phyloP scores from a whole-genome alignment of 2,113 vertebrate genomes.

The Asarcornis scutulata region DNA sequence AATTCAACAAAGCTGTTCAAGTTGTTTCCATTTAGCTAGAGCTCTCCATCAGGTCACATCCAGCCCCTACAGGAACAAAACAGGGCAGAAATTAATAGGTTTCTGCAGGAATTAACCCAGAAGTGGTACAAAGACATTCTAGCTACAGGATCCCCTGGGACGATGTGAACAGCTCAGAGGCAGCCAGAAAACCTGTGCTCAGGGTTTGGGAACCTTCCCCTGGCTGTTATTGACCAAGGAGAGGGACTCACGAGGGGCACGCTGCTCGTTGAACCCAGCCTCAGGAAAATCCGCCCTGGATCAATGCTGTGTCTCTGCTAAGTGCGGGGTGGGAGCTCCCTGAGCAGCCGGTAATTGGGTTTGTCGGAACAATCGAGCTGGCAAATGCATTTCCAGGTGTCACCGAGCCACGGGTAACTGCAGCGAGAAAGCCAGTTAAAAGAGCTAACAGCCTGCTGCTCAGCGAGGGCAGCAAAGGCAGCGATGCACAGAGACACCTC shows the following conservation, averaged over 20 bases:
- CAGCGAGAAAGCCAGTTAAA: neutral
- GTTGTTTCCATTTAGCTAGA: neutral
- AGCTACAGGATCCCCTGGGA: neutral
- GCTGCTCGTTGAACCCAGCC: neutral
- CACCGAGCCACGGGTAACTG: neutral
- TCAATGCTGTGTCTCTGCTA: neutral
- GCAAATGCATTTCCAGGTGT: neutral
- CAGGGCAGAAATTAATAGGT: neutral
- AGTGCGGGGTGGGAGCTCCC: neutral
- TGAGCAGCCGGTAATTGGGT: neutral
- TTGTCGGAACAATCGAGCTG: neutral
- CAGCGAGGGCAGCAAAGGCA: neutral
- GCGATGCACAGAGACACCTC: neutral
- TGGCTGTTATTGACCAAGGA: neutral
- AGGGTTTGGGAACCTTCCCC: neutral
- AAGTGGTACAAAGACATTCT: neutral
- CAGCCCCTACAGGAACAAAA: neutral
- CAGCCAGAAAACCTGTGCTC: neutral
- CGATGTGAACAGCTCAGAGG: neutral
- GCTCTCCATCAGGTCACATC: conserved; percentile 1
- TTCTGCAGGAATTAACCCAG: neutral
- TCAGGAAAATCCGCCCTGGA: neutral
- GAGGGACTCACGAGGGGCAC: neutral
- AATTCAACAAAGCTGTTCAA: neutral
- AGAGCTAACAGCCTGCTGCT: neutral